These are phyloP conservation scores for Limnephilus marmoratus DNA, from an alignment of 2,888 invertebrate genomes.

Conservation along the genomic window DNA sequence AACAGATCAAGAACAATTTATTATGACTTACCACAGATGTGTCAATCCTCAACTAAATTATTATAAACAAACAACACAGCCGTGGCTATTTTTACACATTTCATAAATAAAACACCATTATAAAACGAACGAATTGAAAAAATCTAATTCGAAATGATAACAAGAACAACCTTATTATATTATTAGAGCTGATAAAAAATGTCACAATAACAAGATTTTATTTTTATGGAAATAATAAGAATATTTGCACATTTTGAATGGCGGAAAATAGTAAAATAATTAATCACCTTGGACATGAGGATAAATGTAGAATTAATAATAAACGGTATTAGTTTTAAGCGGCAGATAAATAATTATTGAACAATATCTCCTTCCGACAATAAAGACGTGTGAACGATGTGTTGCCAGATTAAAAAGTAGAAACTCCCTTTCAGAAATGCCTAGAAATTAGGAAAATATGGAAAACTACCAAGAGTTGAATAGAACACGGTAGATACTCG, in stretches of 20 bases:
- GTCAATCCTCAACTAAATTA: neutral
- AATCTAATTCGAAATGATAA: slow-evolving; percentile 41
- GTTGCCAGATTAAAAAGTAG: too few relatives aligned
- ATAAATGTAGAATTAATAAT: neutral
- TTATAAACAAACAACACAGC: slow-evolving; percentile 28
- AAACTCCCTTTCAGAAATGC: too few relatives aligned
- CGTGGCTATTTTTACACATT: slow-evolving; percentile 7
- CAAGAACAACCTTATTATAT: slow-evolving; percentile 7
- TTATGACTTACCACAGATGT: neutral
- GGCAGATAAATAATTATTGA: neutral
- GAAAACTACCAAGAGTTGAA: too few relatives aligned
- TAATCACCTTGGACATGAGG: slow-evolving; percentile 39
- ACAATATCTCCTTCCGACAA: slow-evolving; percentile 3
- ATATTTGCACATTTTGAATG: neutral
- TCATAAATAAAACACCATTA: slow-evolving; percentile 16
- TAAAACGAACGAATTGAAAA: neutral
- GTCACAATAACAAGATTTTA: slow-evolving; percentile 11
- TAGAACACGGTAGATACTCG: too few relatives aligned
- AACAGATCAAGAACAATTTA: neutral
- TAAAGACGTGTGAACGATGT: slow-evolving; percentile 27
- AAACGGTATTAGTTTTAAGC: neutral
- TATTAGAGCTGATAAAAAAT: slow-evolving; percentile 33
- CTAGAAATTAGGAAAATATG: too few relatives aligned
- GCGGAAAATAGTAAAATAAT: neutral
- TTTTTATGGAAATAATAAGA: neutral